Conservation (phyloP, 1,140 invertebrate species). For the Euschistus heros region DNA sequence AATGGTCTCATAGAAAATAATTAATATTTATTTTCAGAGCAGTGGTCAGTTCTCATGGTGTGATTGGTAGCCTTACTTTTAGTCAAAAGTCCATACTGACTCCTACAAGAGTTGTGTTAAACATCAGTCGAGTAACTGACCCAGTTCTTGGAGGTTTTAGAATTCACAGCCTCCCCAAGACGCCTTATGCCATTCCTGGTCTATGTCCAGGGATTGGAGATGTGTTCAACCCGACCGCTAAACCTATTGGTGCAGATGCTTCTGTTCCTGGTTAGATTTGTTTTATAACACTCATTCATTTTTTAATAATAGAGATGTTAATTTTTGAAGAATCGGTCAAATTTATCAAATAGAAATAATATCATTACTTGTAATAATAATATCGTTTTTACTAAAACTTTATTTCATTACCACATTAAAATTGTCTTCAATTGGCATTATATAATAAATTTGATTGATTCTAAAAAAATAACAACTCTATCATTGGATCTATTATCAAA, state of each 20-base stretch:
- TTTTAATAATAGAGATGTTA: no score
- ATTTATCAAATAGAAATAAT: no score
- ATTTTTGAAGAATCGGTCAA: no score
- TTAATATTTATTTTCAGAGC: slow-evolving; percentile 41
- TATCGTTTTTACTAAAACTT: no score
- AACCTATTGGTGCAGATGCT: slow-evolving; percentile 27
- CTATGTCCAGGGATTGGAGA: slow-evolving; percentile 44
- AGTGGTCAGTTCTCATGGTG: slow-evolving; percentile 64
- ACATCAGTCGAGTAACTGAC: slow-evolving; percentile 33
- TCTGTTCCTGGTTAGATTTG: slow-evolving; percentile 24
- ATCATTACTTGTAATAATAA: no score
- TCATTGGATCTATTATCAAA: no score
- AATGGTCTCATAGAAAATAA: no score
- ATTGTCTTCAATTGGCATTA: no score
- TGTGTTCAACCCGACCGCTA: slow-evolving; percentile 55
- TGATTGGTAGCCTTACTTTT: slow-evolving; percentile 68
- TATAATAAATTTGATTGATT: no score
- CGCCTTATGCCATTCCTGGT: slow-evolving; percentile 29
- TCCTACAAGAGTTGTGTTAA: slow-evolving; percentile 54
- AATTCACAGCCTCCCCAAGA: slow-evolving; percentile 53
- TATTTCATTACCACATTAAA: no score
- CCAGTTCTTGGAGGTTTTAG: slow-evolving; percentile 44
- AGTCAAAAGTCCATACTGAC: slow-evolving; percentile 74
- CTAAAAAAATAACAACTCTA: no score
- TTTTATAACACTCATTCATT: no score